Percentiles rank a stretch among this genome's conserved stretches.
These are phyloP conservation scores for Syngnathus floridae DNA, from an alignment of 2,113 vertebrate species.

Conservation along the genomic window DNA sequence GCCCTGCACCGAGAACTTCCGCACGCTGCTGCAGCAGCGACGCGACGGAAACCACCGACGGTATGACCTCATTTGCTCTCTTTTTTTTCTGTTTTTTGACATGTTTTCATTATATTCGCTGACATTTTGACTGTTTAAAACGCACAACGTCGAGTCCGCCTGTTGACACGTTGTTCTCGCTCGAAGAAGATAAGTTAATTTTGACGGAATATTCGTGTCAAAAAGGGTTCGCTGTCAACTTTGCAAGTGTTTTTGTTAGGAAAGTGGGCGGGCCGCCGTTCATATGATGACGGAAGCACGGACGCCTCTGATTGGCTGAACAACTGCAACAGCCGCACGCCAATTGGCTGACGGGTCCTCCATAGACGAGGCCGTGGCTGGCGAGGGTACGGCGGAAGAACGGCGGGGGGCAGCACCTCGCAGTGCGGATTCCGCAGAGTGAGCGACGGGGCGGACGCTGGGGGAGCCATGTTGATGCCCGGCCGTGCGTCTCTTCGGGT, in stretches of 20 bases:
- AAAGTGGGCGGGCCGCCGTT: slow-evolving; percentile 3
- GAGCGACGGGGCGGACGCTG: neutral
- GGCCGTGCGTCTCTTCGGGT: slow-evolving; percentile 39
- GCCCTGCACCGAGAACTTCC: slow-evolving; percentile 70
- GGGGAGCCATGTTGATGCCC: slow-evolving; percentile 67
- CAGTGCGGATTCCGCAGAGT: slow-evolving; percentile 3
- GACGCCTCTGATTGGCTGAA: slow-evolving; percentile 51
- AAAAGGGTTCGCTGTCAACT: neutral
- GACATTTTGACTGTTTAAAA: neutral
- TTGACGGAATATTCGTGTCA: neutral
- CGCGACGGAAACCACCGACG: slow-evolving; percentile 50
- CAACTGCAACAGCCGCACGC: slow-evolving; percentile 25
- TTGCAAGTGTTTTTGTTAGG: neutral
- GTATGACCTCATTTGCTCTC: slow-evolving; percentile 37
- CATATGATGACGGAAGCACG: slow-evolving; percentile 56
- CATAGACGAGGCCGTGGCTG: slow-evolving; percentile 39
- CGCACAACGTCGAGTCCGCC: neutral
- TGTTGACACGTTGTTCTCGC: neutral
- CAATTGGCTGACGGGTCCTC: slow-evolving; percentile 52
- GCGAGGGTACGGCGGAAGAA: neutral
- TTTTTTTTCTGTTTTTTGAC: neutral
- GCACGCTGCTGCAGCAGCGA: slow-evolving; percentile 39
- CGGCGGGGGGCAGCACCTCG: neutral
- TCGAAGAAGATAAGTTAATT: too few species aligned
- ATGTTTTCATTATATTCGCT: neutral